Percentiles rank a stretch among this genome's conserved stretches.
These are phyloP conservation scores for Cryptocheilus praepositus DNA, from an alignment of 2,888 invertebrate genomes.

Conservation along the genomic window DNA sequence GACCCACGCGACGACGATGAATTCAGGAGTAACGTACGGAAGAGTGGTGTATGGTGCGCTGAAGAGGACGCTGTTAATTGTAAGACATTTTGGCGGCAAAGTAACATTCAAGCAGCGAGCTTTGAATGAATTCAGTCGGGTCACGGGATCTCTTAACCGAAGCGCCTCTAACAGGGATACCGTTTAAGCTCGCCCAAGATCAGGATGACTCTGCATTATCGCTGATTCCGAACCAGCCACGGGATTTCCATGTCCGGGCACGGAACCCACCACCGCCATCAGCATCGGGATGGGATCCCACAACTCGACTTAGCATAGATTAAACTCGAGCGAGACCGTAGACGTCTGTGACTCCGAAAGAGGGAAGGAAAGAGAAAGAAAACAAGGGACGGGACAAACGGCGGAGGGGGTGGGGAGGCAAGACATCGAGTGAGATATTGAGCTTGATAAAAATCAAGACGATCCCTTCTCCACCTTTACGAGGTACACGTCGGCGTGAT, in stretches of 20 bases:
- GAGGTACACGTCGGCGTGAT: constrained; percentile 31
- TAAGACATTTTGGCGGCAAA: too few relatives aligned
- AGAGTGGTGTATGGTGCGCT: too few relatives aligned
- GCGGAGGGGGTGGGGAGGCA: too few relatives aligned
- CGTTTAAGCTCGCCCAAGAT: constrained; percentile 56
- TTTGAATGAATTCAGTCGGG: constrained; percentile 39
- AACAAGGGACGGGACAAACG: too few relatives aligned
- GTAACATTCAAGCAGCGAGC: neutral
- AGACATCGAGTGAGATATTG: constrained; percentile 32
- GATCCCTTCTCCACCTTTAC: constrained; percentile 50
- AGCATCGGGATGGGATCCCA: constrained; percentile 52
- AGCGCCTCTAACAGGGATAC: constrained; percentile 62
- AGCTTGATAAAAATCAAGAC: constrained; percentile 53
- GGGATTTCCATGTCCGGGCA: constrained; percentile 72
- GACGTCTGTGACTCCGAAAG: constrained; percentile 21
- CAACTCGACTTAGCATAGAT: constrained; percentile 58
- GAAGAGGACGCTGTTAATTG: too few relatives aligned
- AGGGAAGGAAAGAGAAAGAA: neutral
- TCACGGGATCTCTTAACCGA: constrained; percentile 51
- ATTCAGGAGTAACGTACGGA: too few relatives aligned
- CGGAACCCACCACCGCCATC: constrained; percentile 51
- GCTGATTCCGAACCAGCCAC: constrained; percentile 69
- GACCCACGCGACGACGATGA: too few relatives aligned
- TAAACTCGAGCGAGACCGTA: constrained; percentile 49
- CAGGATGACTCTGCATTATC: constrained; percentile 66